Base-by-base conservation (phyloP, 2,113 vertebrate genomes). In the Panurus biarmicus region DNA sequence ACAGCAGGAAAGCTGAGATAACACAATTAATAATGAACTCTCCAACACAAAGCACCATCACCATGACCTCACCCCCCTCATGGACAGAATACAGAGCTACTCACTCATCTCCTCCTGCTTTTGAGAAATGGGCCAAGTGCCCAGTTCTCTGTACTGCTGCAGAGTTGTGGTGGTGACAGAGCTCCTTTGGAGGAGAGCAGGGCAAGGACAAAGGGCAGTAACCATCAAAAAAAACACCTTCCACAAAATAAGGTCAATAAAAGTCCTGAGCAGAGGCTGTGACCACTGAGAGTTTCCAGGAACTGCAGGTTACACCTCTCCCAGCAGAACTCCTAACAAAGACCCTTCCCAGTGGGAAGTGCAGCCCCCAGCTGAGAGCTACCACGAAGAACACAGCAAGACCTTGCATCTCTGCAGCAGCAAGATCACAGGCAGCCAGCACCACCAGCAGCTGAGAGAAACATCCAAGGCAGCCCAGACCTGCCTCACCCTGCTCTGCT, bases 1-100 rank as follows among this genome's bases (percentile, higher is more conserved):
- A 58, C 23, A 73, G 76, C 79, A 54, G 25, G 58, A 40, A 82
- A 82, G 66, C 28, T 5, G 13, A 85, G 78, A 88, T 73, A 82
- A 87, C 62, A 73, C 78, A 80, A 86, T 84, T 81, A 85, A 90
- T 93, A 83, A 90, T 61, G 57, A 92, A 91, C 85, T 93, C 44
- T 31, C 53, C 80, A 65, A 51, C 23, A 76, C 60, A 78, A 87
- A 87, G 69, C 66, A 35, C n/a, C 65, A 79, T 38, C 80, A 77
- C 62, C 57, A 70, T 60, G 77, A 85, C 66, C 77, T 92, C 80
- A 48, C 36, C 21, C 44, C 71, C 50, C 77, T 83, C 64, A 33
- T 2, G 23, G 44, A 20, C 14, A n/a, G 87, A 87, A 64, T 2
- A 87, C 66, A 74, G 36, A 94, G 57, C 57, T 53, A 18, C 21